Percentiles rank a stretch among this genome's conserved stretches.
Conservation (phyloP, 92 coral and sea anemone species). For the Galaxea fascicularis region DNA sequence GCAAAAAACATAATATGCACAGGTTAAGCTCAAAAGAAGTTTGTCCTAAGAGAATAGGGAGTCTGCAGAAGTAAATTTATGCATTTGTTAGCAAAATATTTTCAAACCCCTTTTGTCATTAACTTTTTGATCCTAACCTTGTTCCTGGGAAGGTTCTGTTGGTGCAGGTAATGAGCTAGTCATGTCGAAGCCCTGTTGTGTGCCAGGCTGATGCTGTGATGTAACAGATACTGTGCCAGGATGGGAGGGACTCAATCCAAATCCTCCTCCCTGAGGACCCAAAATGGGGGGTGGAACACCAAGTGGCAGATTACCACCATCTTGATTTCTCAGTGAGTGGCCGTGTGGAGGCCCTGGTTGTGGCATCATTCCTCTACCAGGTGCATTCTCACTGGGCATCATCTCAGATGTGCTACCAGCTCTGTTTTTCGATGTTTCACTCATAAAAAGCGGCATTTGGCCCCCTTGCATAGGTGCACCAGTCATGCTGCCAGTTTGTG, state of each 20-base stretch:
- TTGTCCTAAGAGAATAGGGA: too few relatives aligned
- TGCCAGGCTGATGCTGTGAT: not conserved
- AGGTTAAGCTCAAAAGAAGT: too few relatives aligned
- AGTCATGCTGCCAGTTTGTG: not conserved
- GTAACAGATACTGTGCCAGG: slow-evolving; percentile 5
- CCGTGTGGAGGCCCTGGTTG: slow-evolving; percentile 18
- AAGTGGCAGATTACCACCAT: not conserved
- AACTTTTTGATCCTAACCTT: slow-evolving; percentile 15
- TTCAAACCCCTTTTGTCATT: not conserved
- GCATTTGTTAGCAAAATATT: too few relatives aligned
- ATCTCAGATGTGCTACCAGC: slow-evolving; percentile 23
- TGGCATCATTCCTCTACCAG: slow-evolving; percentile 8
- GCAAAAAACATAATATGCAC: too few relatives aligned
- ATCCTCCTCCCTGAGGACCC: slow-evolving; percentile 7
- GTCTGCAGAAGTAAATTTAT: not conserved
- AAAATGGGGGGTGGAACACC: not conserved
- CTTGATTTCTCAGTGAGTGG: slow-evolving; percentile 1
- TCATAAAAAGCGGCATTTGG: slow-evolving; percentile 1
- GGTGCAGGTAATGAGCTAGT: not conserved
- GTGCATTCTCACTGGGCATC: slow-evolving; percentile 4
- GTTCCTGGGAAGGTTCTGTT: slow-evolving; percentile 20
- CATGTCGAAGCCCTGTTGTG: not conserved
- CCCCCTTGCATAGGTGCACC: slow-evolving; percentile 22
- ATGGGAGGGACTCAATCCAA: not conserved
- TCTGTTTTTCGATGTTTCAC: slow-evolving; percentile 10